These are phyloP conservation scores for Drosophila cardini DNA, from an alignment of 1,140 invertebrate genomes.

Conservation along the genomic window DNA sequence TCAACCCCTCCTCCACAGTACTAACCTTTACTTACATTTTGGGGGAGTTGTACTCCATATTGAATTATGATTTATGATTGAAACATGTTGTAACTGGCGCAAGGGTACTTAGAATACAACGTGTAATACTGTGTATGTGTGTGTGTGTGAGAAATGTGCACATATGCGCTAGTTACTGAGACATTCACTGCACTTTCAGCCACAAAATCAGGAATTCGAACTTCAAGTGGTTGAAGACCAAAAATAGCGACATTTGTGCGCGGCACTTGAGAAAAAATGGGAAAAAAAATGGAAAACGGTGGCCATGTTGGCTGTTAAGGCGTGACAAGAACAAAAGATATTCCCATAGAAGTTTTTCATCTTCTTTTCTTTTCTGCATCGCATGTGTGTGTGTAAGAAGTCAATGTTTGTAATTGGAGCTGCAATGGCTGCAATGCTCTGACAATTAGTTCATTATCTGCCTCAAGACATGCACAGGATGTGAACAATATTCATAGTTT, in stretches of 20 bases:
- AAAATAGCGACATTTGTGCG: conserved; percentile 81
- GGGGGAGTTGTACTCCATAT: conserved; percentile 71
- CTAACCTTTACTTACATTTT: background rate
- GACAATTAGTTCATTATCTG: conserved; percentile 50
- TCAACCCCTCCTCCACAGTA: background rate
- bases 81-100: conserved; percentile 72
- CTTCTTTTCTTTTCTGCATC: conserved; percentile 30
- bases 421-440: conserved; percentile 54
- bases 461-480: conserved; percentile 28
- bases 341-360: conserved; percentile 33
- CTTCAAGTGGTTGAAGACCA: conserved; percentile 68
- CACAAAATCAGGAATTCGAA: conserved; percentile 29
- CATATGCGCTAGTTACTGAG: conserved; percentile 79
- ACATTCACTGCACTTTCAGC: conserved; percentile 59
- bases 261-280: conserved; percentile 7
- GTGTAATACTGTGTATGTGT: conserved; percentile 13
- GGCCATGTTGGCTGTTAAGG: conserved; percentile 58
- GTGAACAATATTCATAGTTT: conserved; percentile 28
- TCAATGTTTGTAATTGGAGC: conserved; percentile 61
- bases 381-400: conserved; percentile 11
- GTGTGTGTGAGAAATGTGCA: conserved; percentile 67
- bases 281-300: conserved; percentile 39
- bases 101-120: conserved; percentile 66
- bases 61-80: conserved; percentile 81
- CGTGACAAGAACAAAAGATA: conserved; percentile 55